Evolutionary conservation across 2,888 invertebrate genomes (phyloP).

Genomic region (Cataglyphis livida): DNA sequence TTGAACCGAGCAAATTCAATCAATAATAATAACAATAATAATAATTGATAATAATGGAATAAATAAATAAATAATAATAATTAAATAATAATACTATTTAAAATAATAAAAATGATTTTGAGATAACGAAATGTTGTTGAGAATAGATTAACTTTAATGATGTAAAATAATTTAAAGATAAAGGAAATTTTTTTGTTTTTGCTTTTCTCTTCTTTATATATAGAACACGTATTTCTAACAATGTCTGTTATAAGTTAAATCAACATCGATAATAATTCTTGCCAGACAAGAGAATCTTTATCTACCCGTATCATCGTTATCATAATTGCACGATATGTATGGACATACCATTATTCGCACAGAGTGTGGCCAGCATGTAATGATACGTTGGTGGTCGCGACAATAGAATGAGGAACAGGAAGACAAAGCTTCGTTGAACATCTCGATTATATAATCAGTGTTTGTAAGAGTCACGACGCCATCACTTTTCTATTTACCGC

Average conservation of each 20-base stretch:
- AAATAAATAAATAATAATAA: no score
- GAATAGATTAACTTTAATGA: not conserved
- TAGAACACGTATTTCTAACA: not conserved
- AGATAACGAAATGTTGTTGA: not conserved
- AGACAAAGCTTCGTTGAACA: constrained; percentile 6
- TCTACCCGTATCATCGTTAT: not conserved
- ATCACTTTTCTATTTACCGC: not conserved
- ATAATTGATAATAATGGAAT: no score
- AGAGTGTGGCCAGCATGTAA: constrained; percentile 6
- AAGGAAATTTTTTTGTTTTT: not conserved
- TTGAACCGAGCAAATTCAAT: no score
- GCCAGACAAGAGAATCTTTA: not conserved
- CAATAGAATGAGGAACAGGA: constrained; percentile 42
- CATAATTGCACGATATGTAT: constrained; percentile 15
- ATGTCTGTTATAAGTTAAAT: not conserved
- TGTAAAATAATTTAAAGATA: not conserved
- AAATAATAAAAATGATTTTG: not conserved
- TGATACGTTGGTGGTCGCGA: constrained; percentile 9
- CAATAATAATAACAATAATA: no score
- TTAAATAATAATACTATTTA: no score
- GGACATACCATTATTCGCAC: constrained; percentile 3
- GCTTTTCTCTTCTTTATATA: not conserved
- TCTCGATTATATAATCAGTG: constrained; percentile 25
- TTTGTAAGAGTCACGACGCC: not conserved
- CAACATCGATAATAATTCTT: not conserved